Percentiles rank a stretch among this genome's conserved stretches.
These are phyloP conservation scores for Hormaphis cornu DNA, from an alignment of 1,140 invertebrate genomes.

Conservation along the genomic window DNA sequence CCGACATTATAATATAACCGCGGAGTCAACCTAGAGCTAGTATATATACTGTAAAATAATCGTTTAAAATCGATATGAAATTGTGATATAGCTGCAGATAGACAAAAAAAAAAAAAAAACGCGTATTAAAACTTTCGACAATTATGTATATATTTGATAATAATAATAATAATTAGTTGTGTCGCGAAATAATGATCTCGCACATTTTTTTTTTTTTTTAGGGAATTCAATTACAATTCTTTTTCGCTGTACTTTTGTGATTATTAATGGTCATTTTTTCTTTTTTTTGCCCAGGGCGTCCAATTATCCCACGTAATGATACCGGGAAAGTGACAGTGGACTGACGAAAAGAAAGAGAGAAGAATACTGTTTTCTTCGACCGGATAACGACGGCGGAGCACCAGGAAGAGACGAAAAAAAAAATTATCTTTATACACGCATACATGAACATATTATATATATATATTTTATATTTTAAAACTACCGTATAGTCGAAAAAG, in stretches of 20 bases:
- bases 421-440: neutral
- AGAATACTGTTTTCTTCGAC: neutral
- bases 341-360: neutral
- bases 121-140: no score
- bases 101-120: no score
- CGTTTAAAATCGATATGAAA: no score
- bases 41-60: no score
- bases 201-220: no score
- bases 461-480: neutral
- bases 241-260: neutral
- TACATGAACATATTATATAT: neutral
- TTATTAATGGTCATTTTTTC: neutral
- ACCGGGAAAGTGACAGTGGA: constrained; percentile 16
- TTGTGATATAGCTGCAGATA: no score
- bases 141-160: no score
- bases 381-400: neutral
- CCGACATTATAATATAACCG: no score
- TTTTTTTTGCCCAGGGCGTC: neutral
- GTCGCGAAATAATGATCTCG: no score
- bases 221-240: no score
- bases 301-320: constrained; percentile 21
- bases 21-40: no score
- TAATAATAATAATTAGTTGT: no score
- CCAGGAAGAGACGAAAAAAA: neutral
- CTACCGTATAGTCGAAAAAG: neutral